Conservation (phyloP, 2,888 invertebrate species). For the Dasypolia templi region DNA sequence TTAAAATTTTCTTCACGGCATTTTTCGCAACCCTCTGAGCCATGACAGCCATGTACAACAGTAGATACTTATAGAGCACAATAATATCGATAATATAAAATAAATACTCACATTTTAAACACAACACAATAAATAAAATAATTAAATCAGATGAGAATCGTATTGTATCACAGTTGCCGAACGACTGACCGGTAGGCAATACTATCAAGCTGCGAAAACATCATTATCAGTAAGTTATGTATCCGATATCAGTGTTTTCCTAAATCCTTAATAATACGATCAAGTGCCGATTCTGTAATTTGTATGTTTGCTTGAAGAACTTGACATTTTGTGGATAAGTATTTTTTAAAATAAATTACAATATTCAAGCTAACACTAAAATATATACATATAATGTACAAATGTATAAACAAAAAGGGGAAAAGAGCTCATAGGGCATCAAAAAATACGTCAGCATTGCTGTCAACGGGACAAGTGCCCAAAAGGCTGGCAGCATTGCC, state of each 20-base stretch:
- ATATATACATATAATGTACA: too few relatives aligned
- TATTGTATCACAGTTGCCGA: not conserved
- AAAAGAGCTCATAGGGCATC: too few relatives aligned
- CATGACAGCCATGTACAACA: not conserved
- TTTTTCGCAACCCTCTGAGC: not conserved
- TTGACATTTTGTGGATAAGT: not conserved
- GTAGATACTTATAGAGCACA: not conserved
- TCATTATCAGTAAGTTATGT: slow-evolving; percentile 36
- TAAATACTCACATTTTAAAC: slow-evolving; percentile 37
- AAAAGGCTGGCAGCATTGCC: too few relatives aligned
- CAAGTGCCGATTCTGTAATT: not conserved
- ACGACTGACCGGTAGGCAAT: slow-evolving; percentile 20
- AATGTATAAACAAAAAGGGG: too few relatives aligned
- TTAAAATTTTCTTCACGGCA: not conserved
- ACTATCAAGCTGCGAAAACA: slow-evolving; percentile 21
- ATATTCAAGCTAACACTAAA: too few relatives aligned
- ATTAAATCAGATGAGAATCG: not conserved
- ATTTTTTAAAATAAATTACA: too few relatives aligned
- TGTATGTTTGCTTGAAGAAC: slow-evolving; percentile 38
- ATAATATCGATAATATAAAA: not conserved
- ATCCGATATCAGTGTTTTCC: slow-evolving; percentile 41
- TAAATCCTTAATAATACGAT: slow-evolving; percentile 40
- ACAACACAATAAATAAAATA: slow-evolving; percentile 9
- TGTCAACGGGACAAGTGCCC: too few relatives aligned
- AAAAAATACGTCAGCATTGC: too few relatives aligned